Evolutionary conservation across 2,797 vertebrate species (phyloP), one percentile per base, ranked within the genome.

Genomic region (Xiphorhynchus erythropygius): DNA sequence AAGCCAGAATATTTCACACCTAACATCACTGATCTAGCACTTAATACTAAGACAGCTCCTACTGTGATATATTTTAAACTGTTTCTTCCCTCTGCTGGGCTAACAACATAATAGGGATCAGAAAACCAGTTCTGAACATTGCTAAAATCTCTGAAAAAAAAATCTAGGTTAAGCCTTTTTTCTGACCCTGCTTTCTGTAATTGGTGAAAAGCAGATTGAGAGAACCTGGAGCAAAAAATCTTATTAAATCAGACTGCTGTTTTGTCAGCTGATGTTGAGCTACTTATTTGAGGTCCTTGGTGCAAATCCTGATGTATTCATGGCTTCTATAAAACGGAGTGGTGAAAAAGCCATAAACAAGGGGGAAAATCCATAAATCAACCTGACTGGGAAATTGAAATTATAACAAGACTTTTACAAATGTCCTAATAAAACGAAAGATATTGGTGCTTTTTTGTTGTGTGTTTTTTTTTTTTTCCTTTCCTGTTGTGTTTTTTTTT

Each of bases 61-160:
- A 77, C 91, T 95, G 96, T 94, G 95, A 93, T 87, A 93, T 87
- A 71, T 94, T 96, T 96, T 90, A 96, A 97, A 96, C 84, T 80
- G 65, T 95, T 90, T 97, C 70, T 97, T 98, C 92, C 82, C 81
- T 98, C 78, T 96, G 88, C 89, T 97, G 92, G 89, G 91, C 95
- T 98, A 97, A 96, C 94, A 96, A 92, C 92, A 95, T 97, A 97
- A 97, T 93, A 91, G 53, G 79, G 90, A 97, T 97, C 93, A 97
- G 82, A 74, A 97, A 97, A 97, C 95, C 77, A 63, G 81, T 88
- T 86, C 90, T 82, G 77, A 96, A 93, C 46, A 59, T 74, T 91
- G 91, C 77, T 96, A 95, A 95, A 97, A 95, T 86, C 76, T 79
- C 73, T 94, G 87, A 85, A 88, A 96, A 96, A 90, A 94, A 88